Evolutionary conservation across 2,888 invertebrate genomes (phyloP).

Genomic region (Melinaea marsaeus): DNA sequence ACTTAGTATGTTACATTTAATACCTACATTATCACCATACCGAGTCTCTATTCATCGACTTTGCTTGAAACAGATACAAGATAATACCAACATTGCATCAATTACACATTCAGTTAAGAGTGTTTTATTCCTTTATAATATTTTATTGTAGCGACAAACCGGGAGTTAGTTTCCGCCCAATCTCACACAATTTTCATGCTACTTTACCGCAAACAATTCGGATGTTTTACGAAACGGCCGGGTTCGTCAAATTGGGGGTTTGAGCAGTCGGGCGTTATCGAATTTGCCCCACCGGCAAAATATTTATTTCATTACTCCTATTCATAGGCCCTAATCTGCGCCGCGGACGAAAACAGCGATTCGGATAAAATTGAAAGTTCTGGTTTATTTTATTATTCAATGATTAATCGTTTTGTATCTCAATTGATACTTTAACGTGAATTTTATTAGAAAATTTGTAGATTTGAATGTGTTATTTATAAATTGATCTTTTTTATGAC

Average conservation of each 20-base stretch:
- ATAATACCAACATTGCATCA: background rate
- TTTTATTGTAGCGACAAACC: slow-evolving; percentile 18
- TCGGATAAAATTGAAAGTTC: slow-evolving; percentile 29
- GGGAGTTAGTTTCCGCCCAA: slow-evolving; percentile 56
- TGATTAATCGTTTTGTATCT: no score
- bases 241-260: slow-evolving; percentile 64
- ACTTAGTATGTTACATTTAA: no score
- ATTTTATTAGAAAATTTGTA: slow-evolving; percentile 2
- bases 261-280: slow-evolving; percentile 64
- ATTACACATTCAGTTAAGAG: background rate
- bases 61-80: background rate
- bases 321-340: slow-evolving; percentile 74
- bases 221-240: slow-evolving; percentile 66
- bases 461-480: background rate
- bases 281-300: slow-evolving; percentile 75
- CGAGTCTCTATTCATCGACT: background rate
- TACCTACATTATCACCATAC: no score
- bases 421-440: background rate
- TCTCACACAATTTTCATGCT: slow-evolving; percentile 58
- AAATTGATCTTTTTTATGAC: no score
- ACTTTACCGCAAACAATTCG: slow-evolving; percentile 63
- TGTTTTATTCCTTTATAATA: slow-evolving; percentile 12
- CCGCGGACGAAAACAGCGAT: slow-evolving; percentile 37
- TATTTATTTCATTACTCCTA: slow-evolving; percentile 78
- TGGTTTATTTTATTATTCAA: background rate